A percentile compares a stretch with the other conserved stretches of the same genome.
Conservation (phyloP, 2,888 invertebrate genomes). For the Patella caerulea region DNA sequence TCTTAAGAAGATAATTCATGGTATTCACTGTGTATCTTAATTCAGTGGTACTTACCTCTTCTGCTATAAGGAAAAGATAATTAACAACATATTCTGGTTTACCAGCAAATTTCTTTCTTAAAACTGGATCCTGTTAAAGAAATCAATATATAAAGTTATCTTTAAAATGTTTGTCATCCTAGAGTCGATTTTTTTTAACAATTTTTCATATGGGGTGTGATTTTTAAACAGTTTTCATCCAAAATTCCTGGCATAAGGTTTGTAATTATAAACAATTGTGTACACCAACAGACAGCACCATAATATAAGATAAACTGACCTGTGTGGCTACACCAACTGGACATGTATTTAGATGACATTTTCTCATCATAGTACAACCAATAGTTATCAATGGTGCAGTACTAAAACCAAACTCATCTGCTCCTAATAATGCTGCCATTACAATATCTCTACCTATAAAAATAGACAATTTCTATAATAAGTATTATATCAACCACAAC, state of each 20-base stretch:
- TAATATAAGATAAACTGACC: conserved; percentile 52
- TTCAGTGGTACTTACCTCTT: conserved; percentile 80
- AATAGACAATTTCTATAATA: background rate
- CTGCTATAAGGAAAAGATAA: conserved; percentile 96
- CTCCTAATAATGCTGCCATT: conserved; percentile 94
- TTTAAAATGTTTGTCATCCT: background rate
- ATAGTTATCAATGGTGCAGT: conserved; percentile 97
- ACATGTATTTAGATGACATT: conserved; percentile 98
- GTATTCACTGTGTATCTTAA: no score
- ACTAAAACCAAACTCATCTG: conserved; percentile 98
- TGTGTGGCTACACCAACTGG: conserved; percentile 99
- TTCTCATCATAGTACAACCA: conserved; percentile 99
- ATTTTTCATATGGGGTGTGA: no score
- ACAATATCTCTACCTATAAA: conserved; percentile 89
- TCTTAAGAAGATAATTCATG: no score
- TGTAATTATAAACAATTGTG: no score
- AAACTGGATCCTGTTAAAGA: conserved; percentile 81
- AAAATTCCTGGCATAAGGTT: no score
- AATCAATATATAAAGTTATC: background rate
- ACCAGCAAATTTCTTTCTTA: conserved; percentile 96
- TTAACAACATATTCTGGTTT: conserved; percentile 98
- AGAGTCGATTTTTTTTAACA: no score
- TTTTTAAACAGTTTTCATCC: no score
- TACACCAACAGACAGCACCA: no score
- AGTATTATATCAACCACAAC: background rate